Base-by-base conservation (phyloP, 53 echinoderm and acorn worm genomes). In the Crossaster papposus region DNA sequence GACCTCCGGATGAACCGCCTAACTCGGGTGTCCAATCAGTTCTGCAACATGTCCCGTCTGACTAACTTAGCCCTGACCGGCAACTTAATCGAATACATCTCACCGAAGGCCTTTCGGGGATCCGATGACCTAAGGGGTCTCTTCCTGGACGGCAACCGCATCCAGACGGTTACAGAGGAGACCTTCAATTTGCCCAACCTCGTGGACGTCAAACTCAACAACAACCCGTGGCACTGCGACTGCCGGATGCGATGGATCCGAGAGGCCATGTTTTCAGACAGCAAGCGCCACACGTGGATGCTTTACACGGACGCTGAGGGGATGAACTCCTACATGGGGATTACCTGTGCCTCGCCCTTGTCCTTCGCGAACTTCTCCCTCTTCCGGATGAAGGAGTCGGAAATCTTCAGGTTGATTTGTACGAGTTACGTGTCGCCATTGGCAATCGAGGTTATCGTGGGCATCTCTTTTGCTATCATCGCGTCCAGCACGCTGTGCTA, bases 201-300 rank as follows among this genome's bases (percentile, higher is more conserved):
- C 1, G 71, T 33, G 11, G 26, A 36, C 18, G 85, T 92, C 20
- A 86, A 82, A 50, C 78, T 90, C 0, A 13, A 84, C 10, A 55
- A 44, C 18, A 96, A 96, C 55, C 93, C 91, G 6, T 96, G 93
- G 95, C 78, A 92, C 74, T 96, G 96, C 78, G 96, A 96, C 68
- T 96, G 96, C 53, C 73, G 72, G 11, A 70, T 96, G 31, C 83
- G 92, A 20, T 95, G 95, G 94, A 91, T 96, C 65, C 85, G 92
- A 33, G 71, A 90, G 29, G 90, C 88, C 12, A 85, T 94, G 50
- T 82, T 78, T 24, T 24, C 77, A 10, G 52, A 83, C 32, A 73
- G 90, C 33, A 81, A 22, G 75, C 65, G 53, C 18, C 54, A 65
- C 72, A 81, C 36, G 30, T 89, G 89, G 89, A 84, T 84, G 84